Evolutionary conservation across 2,888 invertebrate genomes (phyloP), one percentile per base, ranked within the genome.

Genomic region (Hemithea aestivaria): DNA sequence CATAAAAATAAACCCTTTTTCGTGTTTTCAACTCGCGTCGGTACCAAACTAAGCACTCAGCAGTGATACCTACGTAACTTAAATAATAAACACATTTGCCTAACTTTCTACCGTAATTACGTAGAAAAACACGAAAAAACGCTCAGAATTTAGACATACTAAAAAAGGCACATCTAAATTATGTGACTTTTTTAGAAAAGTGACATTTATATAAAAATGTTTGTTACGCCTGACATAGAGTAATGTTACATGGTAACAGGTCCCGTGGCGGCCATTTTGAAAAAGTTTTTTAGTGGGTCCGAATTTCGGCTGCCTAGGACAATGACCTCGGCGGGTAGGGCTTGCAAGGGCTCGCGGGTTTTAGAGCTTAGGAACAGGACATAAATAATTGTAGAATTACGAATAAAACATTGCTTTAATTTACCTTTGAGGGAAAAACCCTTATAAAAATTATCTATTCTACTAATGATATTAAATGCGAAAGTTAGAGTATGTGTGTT

Each of bases 171-270:
- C 10, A 36, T 37, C 21, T 34, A 45, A 40, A 44, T 42, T 48
- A 27, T 36, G 45, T 47, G 42, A 47, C 50, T 53, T 38, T 33
- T 23, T 38, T 28, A 32, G 33, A 39, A 48, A 42, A 48, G 52
- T 53, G 49, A 2, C 16, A 16, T 16, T 12, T 36, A 46, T 35
- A 36, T 27, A 48, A 56, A n/a, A 75, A 73, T 63, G 79, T 82
- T 78, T 36, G 28, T 52, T 43, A 59, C 67, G 62, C 56, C 85
- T 82, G 81, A 56, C 84, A 85, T 87, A 87, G 87, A 85, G 84
- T 85, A 85, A 84, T 84, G 82, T 87, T 84, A 83, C 85, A 75
- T 70, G 73, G 78, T 78, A 84, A 83, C 85, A 74, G 84, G 85
- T 85, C 83, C 68, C 62, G 45, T 44, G 55, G 66, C 76, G 62